Evolutionary conservation across 2,888 invertebrate species (phyloP), one percentile per base, ranked within the genome.

Genomic region (Apeira syringaria): DNA sequence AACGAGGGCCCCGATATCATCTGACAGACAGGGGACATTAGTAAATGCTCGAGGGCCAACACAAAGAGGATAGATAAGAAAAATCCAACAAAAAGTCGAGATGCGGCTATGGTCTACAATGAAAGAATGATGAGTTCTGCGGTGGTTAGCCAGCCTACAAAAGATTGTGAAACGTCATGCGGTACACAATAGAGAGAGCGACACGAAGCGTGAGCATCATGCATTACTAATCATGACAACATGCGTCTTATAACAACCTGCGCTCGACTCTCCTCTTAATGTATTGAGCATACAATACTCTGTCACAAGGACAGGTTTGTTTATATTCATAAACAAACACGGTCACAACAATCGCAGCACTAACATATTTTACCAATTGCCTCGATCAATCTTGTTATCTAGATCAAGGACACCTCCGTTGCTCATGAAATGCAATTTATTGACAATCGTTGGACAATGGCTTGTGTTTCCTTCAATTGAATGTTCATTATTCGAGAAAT

Each of bases 91-190:
- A 76, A 76, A 79, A 77, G 70, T 68, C 65, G 52, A 61, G 64
- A 59, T 62, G 38, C 25, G 32, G 28, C 28, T 22, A 60, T 64
- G 61, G 66, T 64, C 61, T 61, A 71, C 72, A 75, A 72, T 69
- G 65, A 68, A 73, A 75, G 71, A 79, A 74, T 71, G 68, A 75
- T 68, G 73, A 70, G 69, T 66, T 65, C 71, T 68, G 67, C 60
- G 59, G 62, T 62, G 65, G 74, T 65, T 59, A 36, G 30, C 18
- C 37, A 38, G 41, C 54, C 55, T 55, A 79, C 79, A 80, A 81
- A 76, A 76, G 80, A 81, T 80, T 79, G 79, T 79, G 78, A 81
- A 82, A 79, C 74, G 74, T 82, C 80, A 81, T 74, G 76, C 70
- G 61, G 63, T 63, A 61, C 65, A 85, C 80, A 84, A 84, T 80